Percentiles rank a stretch among this genome's conserved stretches.
Evolutionary conservation across 2,888 invertebrate genomes (phyloP).

Genomic region (Apotomis turbidana): DNA sequence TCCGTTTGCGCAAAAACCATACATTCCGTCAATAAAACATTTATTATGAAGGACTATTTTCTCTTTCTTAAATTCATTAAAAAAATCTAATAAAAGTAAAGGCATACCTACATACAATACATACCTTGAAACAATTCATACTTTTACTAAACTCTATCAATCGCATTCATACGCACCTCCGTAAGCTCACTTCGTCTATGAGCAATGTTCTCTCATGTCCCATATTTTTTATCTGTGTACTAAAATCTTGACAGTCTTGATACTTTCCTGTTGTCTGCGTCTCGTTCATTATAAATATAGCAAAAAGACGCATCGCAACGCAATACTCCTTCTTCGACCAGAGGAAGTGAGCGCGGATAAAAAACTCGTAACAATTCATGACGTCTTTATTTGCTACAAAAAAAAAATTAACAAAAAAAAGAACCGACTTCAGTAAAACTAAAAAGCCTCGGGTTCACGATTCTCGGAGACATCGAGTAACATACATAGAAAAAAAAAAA

Average conservation of each 20-base stretch:
- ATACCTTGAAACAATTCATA: no score
- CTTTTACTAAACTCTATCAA: background rate
- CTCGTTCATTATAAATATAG: background rate
- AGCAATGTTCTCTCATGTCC: slow-evolving; percentile 15
- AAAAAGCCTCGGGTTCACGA: no score
- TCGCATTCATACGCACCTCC: background rate
- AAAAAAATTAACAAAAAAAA: no score
- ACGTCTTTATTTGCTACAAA: background rate
- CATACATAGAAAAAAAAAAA: no score
- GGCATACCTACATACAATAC: no score
- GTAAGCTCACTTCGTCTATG: slow-evolving; percentile 8
- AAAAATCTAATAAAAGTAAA: no score
- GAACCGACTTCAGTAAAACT: no score
- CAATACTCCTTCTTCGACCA: background rate
- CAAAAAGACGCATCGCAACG: background rate
- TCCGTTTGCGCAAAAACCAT: no score
- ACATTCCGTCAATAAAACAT: no score
- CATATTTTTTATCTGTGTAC: slow-evolving; percentile 14
- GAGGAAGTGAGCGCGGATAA: background rate
- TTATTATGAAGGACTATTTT: no score
- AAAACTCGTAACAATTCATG: background rate
- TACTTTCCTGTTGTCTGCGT: background rate
- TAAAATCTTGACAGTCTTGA: background rate
- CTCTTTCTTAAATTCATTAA: no score
- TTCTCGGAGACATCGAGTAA: no score